Base-by-base conservation (phyloP, 2,888 invertebrate species). In the Colostygia pectinataria region DNA sequence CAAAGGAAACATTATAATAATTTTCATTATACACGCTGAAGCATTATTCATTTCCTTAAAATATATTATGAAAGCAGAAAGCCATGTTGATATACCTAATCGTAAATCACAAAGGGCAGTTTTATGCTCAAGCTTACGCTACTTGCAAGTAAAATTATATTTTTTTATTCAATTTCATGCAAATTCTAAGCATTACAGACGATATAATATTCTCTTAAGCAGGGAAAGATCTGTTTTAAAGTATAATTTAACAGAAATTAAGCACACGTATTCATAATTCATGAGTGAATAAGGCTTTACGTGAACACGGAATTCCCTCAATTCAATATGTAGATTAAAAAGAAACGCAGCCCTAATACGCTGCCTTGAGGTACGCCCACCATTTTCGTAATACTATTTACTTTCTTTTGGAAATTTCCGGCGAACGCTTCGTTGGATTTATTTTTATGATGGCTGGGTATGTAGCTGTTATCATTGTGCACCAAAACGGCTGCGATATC, bases 221-320 rank as follows among this genome's bases (percentile, higher is more conserved):
- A 20, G 31, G 44, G 48, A 40, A 68, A 66, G 64, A 75, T 68
- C 67, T 61, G 68, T 70, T 75, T 71, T 61, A 71, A 71, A 77
- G 72, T 80, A 78, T 75, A 80, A 80, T 82, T 80, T 77, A 70
- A 71, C 69, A 72, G 67, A 81, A 81, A 80, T 81, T 82, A 80
- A 77, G 73, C 70, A 63, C 61, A 73, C 67, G 65, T 66, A 73
- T 80, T 75, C 75, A 69, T 74, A 75, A 80, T 82, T 82, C 77
- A 79, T 75, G 74, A 77, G 44, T 33, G 39, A 66, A 43, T 62
- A 66, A 67, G 60, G 63, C 56, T 62, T 59, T 61, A 57, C 56
- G 59, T 53, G 63, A 61, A 64, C 59, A 55, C 47, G 57, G 61
- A 55, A 63, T 67, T 72, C 68, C 56, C 60, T 65, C 57, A 65